A percentile compares a stretch with the other conserved stretches of the same genome.
Evolutionary conservation across 2,888 invertebrate genomes (phyloP).

Genomic region (Apocheima hispidaria): DNA sequence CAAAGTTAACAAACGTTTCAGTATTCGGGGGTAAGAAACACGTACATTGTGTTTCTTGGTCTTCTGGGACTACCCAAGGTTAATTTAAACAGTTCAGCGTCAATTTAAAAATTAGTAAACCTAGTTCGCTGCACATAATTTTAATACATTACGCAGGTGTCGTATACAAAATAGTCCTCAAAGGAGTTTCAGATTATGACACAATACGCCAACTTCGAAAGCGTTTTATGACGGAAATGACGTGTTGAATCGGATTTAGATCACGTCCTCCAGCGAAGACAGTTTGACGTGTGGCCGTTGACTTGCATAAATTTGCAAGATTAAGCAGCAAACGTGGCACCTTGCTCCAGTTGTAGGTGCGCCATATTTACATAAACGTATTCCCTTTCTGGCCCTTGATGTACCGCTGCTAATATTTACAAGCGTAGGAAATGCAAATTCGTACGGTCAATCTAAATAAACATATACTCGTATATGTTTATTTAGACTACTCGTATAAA

Average conservation of each 20-base stretch:
- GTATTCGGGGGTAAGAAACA: too few relatives aligned
- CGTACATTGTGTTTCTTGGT: too few relatives aligned
- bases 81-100: not conserved
- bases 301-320: constrained; percentile 85
- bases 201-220: constrained; percentile 80
- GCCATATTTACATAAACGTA: constrained; percentile 77
- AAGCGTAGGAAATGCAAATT: constrained; percentile 32
- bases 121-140: constrained; percentile 1
- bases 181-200: constrained; percentile 67
- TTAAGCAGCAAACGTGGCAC: constrained; percentile 68
- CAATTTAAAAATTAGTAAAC: not conserved
- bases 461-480: too few relatives aligned
- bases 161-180: constrained; percentile 37
- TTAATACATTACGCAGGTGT: constrained; percentile 18
- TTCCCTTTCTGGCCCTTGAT: constrained; percentile 59
- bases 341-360: constrained; percentile 54
- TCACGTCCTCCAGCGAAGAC: constrained; percentile 79
- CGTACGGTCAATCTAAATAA: constrained; percentile 16
- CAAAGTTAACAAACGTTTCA: too few relatives aligned
- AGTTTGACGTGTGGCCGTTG: constrained; percentile 81
- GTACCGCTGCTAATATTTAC: constrained; percentile 52
- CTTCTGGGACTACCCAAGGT: too few relatives aligned
- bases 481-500: constrained; percentile 13
- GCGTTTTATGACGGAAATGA: constrained; percentile 81
- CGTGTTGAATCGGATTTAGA: constrained; percentile 81